These are phyloP conservation scores for Osmerus mordax DNA, from an alignment of 2,113 vertebrate species.

Conservation along the genomic window DNA sequence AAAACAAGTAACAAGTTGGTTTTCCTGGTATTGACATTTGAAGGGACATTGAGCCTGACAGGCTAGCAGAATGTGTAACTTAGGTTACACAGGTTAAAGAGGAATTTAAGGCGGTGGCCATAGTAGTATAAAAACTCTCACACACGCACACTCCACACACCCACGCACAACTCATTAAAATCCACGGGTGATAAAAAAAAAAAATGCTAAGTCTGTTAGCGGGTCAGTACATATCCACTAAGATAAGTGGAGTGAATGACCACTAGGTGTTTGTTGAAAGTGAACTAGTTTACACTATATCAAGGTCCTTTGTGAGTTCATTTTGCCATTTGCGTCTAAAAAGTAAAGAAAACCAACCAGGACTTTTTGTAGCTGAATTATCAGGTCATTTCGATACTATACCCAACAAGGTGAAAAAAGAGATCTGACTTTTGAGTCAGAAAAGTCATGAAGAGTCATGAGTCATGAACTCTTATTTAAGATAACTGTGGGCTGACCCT, in stretches of 20 bases:
- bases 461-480: conserved; percentile 3
- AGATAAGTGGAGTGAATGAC: no score
- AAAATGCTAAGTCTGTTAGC: no score
- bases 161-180: neutral
- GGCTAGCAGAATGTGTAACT: neutral
- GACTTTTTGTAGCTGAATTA: no score
- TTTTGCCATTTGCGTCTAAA: no score
- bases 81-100: neutral
- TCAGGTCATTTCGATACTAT: neutral
- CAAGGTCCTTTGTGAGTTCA: no score
- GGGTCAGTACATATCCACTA: no score
- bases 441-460: no score
- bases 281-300: no score
- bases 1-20: conserved; percentile 21
- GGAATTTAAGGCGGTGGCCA: conserved; percentile 13
- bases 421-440: neutral
- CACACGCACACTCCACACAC: neutral
- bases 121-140: neutral
- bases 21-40: conserved; percentile 38
- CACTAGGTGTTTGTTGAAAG: no score
- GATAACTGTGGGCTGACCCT: neutral
- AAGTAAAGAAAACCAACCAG: no score
- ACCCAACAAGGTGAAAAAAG: neutral
- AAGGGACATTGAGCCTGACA: conserved; percentile 26
- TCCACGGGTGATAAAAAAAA: no score